Conservation (phyloP, 2,888 invertebrate genomes). For the Ceraclea dissimilis region DNA sequence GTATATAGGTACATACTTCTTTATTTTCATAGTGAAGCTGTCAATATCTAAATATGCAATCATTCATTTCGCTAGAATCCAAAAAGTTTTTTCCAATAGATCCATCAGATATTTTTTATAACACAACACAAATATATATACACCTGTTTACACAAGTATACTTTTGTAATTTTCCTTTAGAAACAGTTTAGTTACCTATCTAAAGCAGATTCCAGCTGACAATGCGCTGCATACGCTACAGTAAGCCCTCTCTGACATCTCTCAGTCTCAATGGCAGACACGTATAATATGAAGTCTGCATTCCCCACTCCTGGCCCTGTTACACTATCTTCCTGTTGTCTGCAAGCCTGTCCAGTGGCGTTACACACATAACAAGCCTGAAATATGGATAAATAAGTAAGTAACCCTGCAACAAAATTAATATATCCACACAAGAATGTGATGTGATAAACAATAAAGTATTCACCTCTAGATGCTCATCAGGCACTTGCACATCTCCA, state of each 20-base stretch:
- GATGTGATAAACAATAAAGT: too few relatives aligned
- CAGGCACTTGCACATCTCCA: conserved; percentile 91
- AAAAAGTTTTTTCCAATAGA: too few relatives aligned
- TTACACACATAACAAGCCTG: conserved; percentile 85
- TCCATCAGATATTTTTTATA: too few relatives aligned
- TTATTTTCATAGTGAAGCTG: too few relatives aligned
- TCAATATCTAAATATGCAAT: too few relatives aligned
- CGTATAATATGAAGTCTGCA: conserved; percentile 94
- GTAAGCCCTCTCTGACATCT: conserved; percentile 87
- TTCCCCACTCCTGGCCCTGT: conserved; percentile 64
- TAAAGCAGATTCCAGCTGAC: conserved; percentile 88
- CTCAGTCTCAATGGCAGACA: conserved; percentile 88
- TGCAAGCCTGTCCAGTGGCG: conserved; percentile 77
- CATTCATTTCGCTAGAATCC: too few relatives aligned
- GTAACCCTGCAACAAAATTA: too few relatives aligned
- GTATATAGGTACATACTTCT: too few relatives aligned
- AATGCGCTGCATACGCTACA: conserved; percentile 97
- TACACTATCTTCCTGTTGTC: conserved; percentile 29
- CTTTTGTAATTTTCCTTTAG: too few relatives aligned
- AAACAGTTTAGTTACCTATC: conserved; percentile 56
- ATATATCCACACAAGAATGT: too few relatives aligned
- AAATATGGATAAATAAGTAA: background rate
- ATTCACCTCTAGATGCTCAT: conserved; percentile 81
- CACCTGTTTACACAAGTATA: too few relatives aligned
- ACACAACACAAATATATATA: too few relatives aligned